Evolutionary conservation across 2,113 vertebrate genomes (phyloP), one percentile per base, ranked within the genome.

Genomic region (Salvelinus sp.): DNA sequence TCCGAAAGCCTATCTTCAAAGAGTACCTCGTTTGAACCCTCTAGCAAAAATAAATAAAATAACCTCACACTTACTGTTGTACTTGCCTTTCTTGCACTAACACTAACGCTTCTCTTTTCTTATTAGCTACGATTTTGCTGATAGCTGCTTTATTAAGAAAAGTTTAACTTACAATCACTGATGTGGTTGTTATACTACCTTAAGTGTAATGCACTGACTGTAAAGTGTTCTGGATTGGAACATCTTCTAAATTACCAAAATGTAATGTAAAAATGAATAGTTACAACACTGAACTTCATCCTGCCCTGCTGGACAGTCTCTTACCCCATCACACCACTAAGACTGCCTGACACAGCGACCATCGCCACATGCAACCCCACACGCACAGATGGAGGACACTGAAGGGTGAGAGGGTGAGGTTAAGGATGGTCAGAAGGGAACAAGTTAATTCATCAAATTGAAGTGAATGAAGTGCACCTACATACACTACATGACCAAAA

Each of bases 241-340:
- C 14, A 38, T 38, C 33, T 38, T 7, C 33, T 38, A 38, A 38
- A 38, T 38, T 2, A 38, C 33, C 33, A 38, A n/a, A 12, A 48
- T 4, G 63, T 22, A 47, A 47, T 27, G 22, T 6, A 27, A n/a
- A 33, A 33, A 7, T 9, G 60, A 16, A 23, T 47, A 65, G 70
- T 62, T 85, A 92, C 89, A 82, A 38, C 92, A 93, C 62, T 85
- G 50, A 12, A 75, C 76, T 73, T 93, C 90, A 1, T 88, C 91
- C 74, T 91, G 86, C 16, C 90, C 91, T 4, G 67, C 60, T 0
- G 80, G 76, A 63, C 90, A 91, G 77, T 92, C 81, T 9, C 0
- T 64, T 20, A 83, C 85, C 0, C 92, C 90, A 1, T 92, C 80
- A 75, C 91, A 93, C 87, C 91, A 90, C 78, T 92, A 85, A 28